These are phyloP conservation scores for Hesperia comma DNA, from an alignment of 2,888 invertebrate genomes.

Conservation along the genomic window DNA sequence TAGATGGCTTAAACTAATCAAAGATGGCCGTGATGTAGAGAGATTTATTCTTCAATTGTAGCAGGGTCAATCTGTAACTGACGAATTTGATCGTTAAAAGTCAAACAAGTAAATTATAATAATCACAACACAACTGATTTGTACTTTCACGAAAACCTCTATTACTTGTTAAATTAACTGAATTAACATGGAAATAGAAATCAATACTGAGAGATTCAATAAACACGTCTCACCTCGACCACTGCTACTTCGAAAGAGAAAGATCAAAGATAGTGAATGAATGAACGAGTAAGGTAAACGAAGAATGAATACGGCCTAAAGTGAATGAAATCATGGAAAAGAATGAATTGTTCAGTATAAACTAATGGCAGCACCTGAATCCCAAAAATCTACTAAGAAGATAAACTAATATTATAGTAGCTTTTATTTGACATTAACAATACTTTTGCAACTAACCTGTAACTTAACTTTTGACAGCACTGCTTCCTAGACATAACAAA, in stretches of 20 bases:
- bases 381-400: background rate
- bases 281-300: background rate
- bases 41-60: constrained; percentile 47
- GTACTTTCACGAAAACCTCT: background rate
- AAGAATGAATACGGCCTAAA: background rate
- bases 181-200: constrained; percentile 41
- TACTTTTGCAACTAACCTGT: too few species aligned
- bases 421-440: background rate
- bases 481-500: too few species aligned
- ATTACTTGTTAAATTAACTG: background rate
- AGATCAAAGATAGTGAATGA: constrained; percentile 41
- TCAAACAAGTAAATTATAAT: background rate
- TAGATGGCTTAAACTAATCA: constrained; percentile 49
- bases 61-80: constrained; percentile 74
- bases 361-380: constrained; percentile 19
- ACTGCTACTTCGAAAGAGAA: constrained; percentile 68
- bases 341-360: constrained; percentile 24
- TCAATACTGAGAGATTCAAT: constrained; percentile 41
- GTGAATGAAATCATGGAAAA: background rate
- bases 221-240: constrained; percentile 73
- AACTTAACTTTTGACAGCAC: too few species aligned
- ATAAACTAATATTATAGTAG: background rate
- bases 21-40: constrained; percentile 58
- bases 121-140: background rate
- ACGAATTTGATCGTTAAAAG: background rate